Evolutionary conservation across 2,113 vertebrate genomes (phyloP), one percentile per base, ranked within the genome.

Genomic region (Ivindomyrus marchei): DNA sequence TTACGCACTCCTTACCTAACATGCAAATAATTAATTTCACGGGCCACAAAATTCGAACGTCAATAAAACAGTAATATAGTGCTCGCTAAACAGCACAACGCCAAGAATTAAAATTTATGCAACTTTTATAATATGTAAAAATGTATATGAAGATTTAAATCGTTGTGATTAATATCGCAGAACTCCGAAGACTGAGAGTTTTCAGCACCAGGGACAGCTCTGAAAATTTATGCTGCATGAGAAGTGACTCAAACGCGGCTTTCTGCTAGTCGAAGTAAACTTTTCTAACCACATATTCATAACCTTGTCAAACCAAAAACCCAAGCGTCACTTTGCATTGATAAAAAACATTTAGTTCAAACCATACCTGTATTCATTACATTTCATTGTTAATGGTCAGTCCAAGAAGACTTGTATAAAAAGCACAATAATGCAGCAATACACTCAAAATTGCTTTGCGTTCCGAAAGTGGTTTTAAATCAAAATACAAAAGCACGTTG

Each of bases 131-230:
- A 80, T 42, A 42, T 39, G 74, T 42, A 19, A 42, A 42, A 39
- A 80, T 42, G 15, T 42, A 80, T 80, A 42, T 42, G 31, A 80
- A 39, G 36, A 13, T 77, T 39, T 36, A 77, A 39, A 77, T 17
- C 74, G 36, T 80, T 7, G 74, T 19, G 15, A 80, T 80, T 39
- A 42, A 42, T 42, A 39, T 36, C 15, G 36, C 74, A 80, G 74
- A 15, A 19, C 74, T 39, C 36, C 13, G 15, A 80, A 42, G 13
- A 17, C 36, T 10, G 19, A 46, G 49, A 10, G 39, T 36, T 89
- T 56, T 92, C 92, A 93, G 93, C 47, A 93, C 92, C 92, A 58
- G n/a, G 92, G 93, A 93, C 91, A 93, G 91, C 66, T 85, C 89
- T 45, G 10, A 7, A 56, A 45, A 42, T 31, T 3, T 70, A 83